These are phyloP conservation scores for Pterobdella sp. DNA, from an alignment of 2,888 invertebrate genomes.

Conservation along the genomic window DNA sequence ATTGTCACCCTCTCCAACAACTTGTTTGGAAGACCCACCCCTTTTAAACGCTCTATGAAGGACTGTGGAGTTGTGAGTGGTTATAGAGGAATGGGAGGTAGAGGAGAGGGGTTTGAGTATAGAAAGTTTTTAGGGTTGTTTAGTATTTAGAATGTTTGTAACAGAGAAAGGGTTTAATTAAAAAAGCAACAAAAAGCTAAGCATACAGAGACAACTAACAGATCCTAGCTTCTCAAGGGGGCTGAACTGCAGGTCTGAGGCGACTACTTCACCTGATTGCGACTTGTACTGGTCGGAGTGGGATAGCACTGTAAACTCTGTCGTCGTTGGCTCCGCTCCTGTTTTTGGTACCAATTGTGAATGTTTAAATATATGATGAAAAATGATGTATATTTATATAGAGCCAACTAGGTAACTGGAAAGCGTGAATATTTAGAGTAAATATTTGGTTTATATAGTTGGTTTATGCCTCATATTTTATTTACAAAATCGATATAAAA, in stretches of 20 bases:
- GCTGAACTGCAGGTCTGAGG: conserved; percentile 85
- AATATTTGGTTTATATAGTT: too few relatives aligned
- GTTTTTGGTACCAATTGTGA: too few relatives aligned
- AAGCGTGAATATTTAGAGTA: too few relatives aligned
- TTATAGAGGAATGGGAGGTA: neutral
- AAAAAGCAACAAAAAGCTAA: too few relatives aligned
- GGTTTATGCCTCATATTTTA: too few relatives aligned
- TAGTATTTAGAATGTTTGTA: neutral
- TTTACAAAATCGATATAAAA: too few relatives aligned
- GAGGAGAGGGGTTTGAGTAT: neutral
- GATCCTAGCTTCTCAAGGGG: conserved; percentile 90
- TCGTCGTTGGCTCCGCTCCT: conserved; percentile 71
- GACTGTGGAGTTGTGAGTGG: conserved; percentile 26
- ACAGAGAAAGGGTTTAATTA: too few relatives aligned
- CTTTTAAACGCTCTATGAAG: conserved; percentile 49
- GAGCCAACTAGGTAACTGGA: too few relatives aligned
- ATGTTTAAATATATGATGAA: neutral
- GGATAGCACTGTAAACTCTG: conserved; percentile 61
- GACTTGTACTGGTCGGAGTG: conserved; percentile 76
- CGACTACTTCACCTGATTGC: conserved; percentile 81
- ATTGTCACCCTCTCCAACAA: conserved; percentile 63
- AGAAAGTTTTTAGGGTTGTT: neutral
- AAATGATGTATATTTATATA: neutral
- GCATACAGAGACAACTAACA: too few relatives aligned
- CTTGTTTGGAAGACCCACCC: conserved; percentile 38